Conservation (phyloP, 2,888 invertebrate genomes). For the Chrysolina americana region DNA sequence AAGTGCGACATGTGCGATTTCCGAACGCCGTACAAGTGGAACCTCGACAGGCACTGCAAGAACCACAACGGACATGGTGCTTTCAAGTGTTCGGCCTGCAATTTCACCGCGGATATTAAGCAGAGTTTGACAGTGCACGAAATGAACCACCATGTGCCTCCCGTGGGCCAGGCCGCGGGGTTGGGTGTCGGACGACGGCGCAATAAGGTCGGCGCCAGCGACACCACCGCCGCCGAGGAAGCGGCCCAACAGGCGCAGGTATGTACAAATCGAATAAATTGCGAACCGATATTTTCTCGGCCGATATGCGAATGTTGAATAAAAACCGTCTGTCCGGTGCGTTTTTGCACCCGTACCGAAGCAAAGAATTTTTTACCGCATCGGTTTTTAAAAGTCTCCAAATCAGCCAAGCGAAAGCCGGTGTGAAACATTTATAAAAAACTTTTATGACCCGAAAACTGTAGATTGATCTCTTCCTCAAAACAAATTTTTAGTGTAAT, state of each 20-base stretch:
- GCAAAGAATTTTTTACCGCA: no score
- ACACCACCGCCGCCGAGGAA: conserved; percentile 71
- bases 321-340: no score
- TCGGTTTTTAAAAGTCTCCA: no score
- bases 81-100: conserved; percentile 84
- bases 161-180: conserved; percentile 79
- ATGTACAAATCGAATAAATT: conserved; percentile 1
- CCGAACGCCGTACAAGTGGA: conserved; percentile 93
- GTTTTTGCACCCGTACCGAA: no score
- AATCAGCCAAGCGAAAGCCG: no score
- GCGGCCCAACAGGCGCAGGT: conserved; percentile 54
- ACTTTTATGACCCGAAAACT: no score
- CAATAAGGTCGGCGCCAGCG: conserved; percentile 84
- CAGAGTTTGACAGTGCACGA: conserved; percentile 93
- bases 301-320: no score
- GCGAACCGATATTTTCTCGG: no score
- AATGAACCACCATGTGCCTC: conserved; percentile 90
- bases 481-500: no score
- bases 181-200: conserved; percentile 75
- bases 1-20: conserved; percentile 95
- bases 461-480: no score
- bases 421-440: no score
- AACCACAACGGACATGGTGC: conserved; percentile 90
- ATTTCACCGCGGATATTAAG: conserved; percentile 92
- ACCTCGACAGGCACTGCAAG: conserved; percentile 92